Percentiles rank a stretch among this genome's conserved stretches.
These are phyloP conservation scores for Spisula subtruncata DNA, from an alignment of 2,888 invertebrate genomes.

Conservation along the genomic window DNA sequence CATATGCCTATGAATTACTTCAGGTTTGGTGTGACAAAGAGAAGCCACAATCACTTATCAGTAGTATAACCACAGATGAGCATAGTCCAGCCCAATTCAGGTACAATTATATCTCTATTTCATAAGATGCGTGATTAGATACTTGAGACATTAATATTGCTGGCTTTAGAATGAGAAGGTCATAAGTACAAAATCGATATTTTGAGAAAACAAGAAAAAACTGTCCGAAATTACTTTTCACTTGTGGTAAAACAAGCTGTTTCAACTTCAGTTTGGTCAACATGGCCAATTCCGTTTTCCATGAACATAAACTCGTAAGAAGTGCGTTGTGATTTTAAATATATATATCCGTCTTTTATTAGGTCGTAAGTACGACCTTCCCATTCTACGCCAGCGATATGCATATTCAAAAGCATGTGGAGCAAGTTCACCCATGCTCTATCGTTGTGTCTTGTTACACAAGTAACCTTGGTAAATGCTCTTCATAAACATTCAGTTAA, in stretches of 20 bases:
- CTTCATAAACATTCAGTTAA: no score
- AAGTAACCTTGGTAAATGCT: no score
- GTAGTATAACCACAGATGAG: conserved; percentile 73
- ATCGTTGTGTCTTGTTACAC: neutral
- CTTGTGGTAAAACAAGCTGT: no score
- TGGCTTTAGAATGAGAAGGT: no score
- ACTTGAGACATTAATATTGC: no score
- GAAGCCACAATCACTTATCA: conserved; percentile 69
- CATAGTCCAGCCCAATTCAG: conserved; percentile 82
- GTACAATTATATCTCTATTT: conserved; percentile 53
- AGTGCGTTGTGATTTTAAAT: neutral
- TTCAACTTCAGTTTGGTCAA: no score
- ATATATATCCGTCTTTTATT: neutral
- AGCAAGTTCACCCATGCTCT: neutral
- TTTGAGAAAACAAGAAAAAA: no score
- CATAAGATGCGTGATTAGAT: no score
- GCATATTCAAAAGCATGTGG: neutral
- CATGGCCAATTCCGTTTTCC: no score
- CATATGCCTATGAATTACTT: neutral
- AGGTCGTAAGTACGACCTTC: neutral
- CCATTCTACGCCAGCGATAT: neutral
- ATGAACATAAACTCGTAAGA: no score
- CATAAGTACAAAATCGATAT: no score
- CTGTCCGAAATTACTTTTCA: no score
- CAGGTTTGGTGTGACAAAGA: conserved; percentile 80